Conservation (phyloP, 2,797 vertebrate genomes). For the Acestrorhynchus altus region DNA sequence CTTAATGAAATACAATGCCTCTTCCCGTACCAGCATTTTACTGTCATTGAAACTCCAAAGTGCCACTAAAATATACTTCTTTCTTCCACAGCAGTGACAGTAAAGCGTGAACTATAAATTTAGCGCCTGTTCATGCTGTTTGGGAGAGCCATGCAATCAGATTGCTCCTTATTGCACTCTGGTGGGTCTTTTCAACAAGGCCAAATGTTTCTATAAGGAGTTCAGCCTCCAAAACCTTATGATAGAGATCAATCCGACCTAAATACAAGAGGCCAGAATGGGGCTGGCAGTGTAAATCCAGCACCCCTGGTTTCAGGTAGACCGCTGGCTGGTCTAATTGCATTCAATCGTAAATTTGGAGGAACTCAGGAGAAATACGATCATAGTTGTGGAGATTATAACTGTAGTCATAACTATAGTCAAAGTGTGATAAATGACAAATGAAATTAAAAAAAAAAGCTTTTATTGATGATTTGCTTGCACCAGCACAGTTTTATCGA, state of each 20-base stretch:
- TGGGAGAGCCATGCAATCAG: conserved; percentile 53
- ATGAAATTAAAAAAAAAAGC: not conserved
- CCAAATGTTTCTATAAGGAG: conserved; percentile 31
- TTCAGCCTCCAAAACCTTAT: conserved; percentile 60
- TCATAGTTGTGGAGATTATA: not conserved
- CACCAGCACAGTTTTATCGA: not conserved
- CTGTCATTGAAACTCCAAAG: conserved; percentile 39
- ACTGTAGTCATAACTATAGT: not conserved
- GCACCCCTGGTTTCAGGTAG: conserved; percentile 7
- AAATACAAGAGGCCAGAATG: conserved; percentile 57
- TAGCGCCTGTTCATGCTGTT: conserved; percentile 53
- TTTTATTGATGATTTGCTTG: conserved; percentile 15
- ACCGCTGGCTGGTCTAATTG: conserved; percentile 2
- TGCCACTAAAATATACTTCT: conserved; percentile 57
- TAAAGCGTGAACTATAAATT: conserved; percentile 61
- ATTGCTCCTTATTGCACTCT: conserved; percentile 67
- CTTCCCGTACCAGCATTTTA: conserved; percentile 19
- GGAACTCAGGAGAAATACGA: not conserved
- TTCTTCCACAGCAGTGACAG: conserved; percentile 33
- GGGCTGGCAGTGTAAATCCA: conserved; percentile 53
- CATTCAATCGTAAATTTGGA: not conserved
- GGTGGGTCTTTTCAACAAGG: conserved; percentile 66
- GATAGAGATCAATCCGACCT: conserved; percentile 64
- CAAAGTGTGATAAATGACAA: not conserved
- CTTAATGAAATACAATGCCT: conserved; percentile 40